A percentile compares a stretch with the other conserved stretches of the same genome.
These are phyloP conservation scores for Anodontia alba DNA, from an alignment of 2,888 invertebrate species.

Conservation along the genomic window DNA sequence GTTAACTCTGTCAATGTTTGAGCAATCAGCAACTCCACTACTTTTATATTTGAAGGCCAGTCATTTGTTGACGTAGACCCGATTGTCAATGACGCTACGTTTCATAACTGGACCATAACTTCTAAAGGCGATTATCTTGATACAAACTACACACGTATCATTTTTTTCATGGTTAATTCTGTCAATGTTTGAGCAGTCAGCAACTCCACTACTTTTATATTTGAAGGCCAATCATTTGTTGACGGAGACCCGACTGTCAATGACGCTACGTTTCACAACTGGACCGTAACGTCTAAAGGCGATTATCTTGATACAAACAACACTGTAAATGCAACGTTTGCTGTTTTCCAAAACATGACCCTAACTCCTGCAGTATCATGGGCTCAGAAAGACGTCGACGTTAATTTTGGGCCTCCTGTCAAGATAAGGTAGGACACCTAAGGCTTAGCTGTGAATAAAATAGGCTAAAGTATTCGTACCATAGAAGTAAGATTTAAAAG, in stretches of 20 bases:
- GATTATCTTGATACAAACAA: slow-evolving; percentile 46
- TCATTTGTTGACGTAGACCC: slow-evolving; percentile 34
- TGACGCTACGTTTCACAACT: slow-evolving; percentile 43
- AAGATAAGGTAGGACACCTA: slow-evolving; percentile 42
- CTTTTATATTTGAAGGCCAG: slow-evolving; percentile 46
- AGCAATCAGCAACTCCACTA: too few species aligned
- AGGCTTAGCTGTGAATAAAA: too few species aligned
- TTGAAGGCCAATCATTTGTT: slow-evolving; percentile 41
- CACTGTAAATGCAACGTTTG: slow-evolving; percentile 45
- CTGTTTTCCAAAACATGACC: slow-evolving; percentile 51
- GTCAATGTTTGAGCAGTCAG: too few species aligned
- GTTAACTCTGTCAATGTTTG: too few species aligned
- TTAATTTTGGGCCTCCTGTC: slow-evolving; percentile 59
- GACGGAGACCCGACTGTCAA: slow-evolving; percentile 30
- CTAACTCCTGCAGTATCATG: slow-evolving; percentile 55
- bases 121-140: slow-evolving; percentile 37
- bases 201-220: too few species aligned
- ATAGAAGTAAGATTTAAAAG: too few species aligned
- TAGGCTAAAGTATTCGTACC: too few species aligned
- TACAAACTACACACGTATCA: slow-evolving; percentile 44
- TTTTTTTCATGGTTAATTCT: too few species aligned
- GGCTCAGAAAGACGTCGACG: slow-evolving; percentile 57
- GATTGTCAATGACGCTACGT: slow-evolving; percentile 30
- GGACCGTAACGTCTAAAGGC: slow-evolving; percentile 32
- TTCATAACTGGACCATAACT: slow-evolving; percentile 46